Evolutionary conservation across 2,888 invertebrate species (phyloP), one percentile per base, ranked within the genome.

Genomic region (Acleris holmiana): DNA sequence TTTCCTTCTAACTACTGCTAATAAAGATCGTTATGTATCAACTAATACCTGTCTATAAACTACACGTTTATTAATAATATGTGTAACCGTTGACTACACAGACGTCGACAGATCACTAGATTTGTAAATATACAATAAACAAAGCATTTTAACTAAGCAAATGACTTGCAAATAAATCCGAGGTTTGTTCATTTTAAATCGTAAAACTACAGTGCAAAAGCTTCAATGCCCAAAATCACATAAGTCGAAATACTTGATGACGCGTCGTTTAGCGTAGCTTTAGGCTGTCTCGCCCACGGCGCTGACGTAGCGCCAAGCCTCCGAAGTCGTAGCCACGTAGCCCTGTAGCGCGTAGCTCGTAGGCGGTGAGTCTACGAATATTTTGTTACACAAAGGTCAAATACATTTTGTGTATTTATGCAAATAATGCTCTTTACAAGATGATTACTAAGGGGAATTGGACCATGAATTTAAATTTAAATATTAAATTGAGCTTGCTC

Each of bases 291-390:
- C 53, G 46, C 54, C 60, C 53, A 59, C 64, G 41, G 46, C n/a
- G 44, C 18, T 19, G 19, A 50, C 68, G 69, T 71, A 69, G 69
- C 55, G 21, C 50, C 57, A 49, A 66, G 64, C 64, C 63, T 68
- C 55, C 67, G 71, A 68, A 69, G 70, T 61, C 40, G 66, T 40
- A 56, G 47, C 68, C 21, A 10, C 64, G 67, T 64, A 60, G 56
- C 48, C 15, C 48, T 25, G 63, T 63, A 55, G 49, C 59, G 13
- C 60, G 56, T 64, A 64, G 56, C 59, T n/a, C 51, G 67, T 67
- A 60, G 67, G 67, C 64, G 63, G 21, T 6, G 13, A 23, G 40
- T 59, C 67, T 67, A 64, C 51, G 50, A 19, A 44, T 46, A 57
- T 21, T 23, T 41, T 54, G 54, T 46, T 61, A 13, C 10, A 18